Evolutionary conservation across 2,113 vertebrate genomes (phyloP).

Genomic region (Malurus elegans): DNA sequence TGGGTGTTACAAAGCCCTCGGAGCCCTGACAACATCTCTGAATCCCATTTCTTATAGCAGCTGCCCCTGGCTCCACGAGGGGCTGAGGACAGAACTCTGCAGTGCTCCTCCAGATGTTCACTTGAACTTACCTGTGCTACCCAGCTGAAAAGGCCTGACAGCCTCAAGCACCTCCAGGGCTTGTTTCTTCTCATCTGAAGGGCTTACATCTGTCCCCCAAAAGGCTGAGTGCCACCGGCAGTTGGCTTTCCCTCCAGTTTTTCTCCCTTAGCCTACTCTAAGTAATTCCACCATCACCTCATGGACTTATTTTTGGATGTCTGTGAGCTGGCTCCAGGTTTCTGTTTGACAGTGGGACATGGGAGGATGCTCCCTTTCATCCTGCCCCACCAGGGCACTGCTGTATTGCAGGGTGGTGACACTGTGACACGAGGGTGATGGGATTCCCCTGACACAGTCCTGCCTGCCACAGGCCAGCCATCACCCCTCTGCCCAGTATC

Average conservation of each 20-base stretch:
- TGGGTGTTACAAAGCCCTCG: background rate
- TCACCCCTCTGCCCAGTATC: rapidly evolving
- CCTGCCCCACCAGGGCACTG: background rate
- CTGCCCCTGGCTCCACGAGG: background rate
- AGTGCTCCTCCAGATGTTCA: background rate
- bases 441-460: background rate
- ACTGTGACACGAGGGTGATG: background rate
- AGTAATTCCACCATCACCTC: background rate
- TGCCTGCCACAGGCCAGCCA: background rate
- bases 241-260: background rate
- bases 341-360: background rate
- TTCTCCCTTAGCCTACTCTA: background rate
- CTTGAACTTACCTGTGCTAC: background rate
- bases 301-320: background rate
- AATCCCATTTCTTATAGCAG: background rate
- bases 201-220: background rate
- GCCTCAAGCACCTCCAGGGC: background rate
- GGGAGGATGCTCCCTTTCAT: background rate
- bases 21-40: background rate
- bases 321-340: background rate
- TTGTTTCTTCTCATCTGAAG: background rate
- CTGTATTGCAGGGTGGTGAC: background rate
- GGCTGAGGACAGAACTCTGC: background rate
- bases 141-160: background rate
- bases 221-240: background rate